phyloP scores from a whole-genome alignment of 2,888 invertebrate species.

The Cephalotes varians region DNA sequence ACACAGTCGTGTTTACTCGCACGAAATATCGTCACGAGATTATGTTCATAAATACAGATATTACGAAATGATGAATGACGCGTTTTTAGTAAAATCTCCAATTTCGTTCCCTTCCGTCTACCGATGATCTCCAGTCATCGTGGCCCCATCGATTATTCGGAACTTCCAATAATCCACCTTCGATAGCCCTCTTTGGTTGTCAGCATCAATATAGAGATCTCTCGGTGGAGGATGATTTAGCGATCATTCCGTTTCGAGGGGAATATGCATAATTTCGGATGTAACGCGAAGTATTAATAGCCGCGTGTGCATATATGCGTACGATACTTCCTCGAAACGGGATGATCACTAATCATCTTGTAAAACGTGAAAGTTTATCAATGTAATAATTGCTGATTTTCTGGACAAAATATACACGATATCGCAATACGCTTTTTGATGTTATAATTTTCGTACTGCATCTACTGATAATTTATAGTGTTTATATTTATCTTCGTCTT shows the following conservation, averaged over 20 bases:
- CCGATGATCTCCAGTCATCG: not conserved
- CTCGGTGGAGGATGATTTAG: conserved; percentile 59
- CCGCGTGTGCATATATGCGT: not conserved
- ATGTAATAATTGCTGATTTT: not conserved
- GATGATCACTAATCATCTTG: too few species aligned
- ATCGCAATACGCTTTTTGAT: not conserved
- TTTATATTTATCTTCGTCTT: not conserved
- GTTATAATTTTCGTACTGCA: not conserved
- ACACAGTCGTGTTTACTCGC: conserved; percentile 47
- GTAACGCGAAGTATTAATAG: conserved; percentile 50
- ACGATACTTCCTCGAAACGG: not conserved
- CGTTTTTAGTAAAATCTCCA: conserved; percentile 19
- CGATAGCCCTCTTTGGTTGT: conserved; percentile 3
- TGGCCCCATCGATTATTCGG: not conserved
- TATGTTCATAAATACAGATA: conserved; percentile 15
- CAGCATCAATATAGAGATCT: conserved; percentile 40
- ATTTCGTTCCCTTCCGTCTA: conserved; percentile 1
- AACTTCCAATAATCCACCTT: conserved; percentile 13
- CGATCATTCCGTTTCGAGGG: conserved; percentile 39
- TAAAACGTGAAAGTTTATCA: not conserved
- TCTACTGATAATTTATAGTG: not conserved
- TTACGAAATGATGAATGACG: not conserved
- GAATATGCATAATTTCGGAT: conserved; percentile 59
- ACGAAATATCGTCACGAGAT: conserved; percentile 9
- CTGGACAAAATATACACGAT: not conserved